phyloP scores from a whole-genome alignment of 2,797 vertebrate species.

The Tadarida brasiliensis region DNA sequence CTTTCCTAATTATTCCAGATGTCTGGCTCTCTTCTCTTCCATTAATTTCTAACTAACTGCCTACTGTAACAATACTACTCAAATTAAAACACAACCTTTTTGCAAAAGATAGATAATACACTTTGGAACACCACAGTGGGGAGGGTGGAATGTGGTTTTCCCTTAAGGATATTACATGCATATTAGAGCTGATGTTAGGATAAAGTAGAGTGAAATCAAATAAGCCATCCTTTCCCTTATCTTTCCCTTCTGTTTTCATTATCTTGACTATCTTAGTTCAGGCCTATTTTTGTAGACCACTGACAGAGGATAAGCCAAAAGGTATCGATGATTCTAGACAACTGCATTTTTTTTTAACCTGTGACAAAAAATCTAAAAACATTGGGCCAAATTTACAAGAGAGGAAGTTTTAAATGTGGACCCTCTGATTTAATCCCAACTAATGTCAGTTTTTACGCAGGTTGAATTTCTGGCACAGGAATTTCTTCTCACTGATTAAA shows the following conservation, averaged over 20 bases:
- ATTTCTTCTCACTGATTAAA: constrained; percentile 73
- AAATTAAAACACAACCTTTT: constrained; percentile 32
- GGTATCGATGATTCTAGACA: background rate
- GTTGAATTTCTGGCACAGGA: constrained; percentile 54
- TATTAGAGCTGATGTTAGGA: background rate
- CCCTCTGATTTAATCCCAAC: constrained; percentile 38
- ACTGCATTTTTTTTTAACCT: constrained; percentile 11
- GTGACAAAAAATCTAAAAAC: constrained; percentile 22
- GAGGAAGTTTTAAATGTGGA: constrained; percentile 37
- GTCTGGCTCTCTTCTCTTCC: background rate
- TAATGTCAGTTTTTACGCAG: constrained; percentile 14
- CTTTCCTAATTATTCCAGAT: background rate
- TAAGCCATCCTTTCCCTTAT: background rate
- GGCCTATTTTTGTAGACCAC: constrained; percentile 31
- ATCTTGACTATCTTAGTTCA: background rate
- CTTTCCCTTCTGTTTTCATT: background rate
- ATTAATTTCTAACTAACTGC: background rate
- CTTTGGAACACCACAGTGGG: background rate
- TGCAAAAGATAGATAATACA: background rate
- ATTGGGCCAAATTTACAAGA: constrained; percentile 56
- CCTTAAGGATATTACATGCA: background rate
- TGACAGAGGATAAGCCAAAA: background rate
- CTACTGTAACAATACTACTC: background rate
- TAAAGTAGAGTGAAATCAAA: constrained; percentile 11
- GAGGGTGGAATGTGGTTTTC: background rate